These are phyloP conservation scores for Heterohyrax brucei DNA, from an alignment of 2,797 vertebrate genomes.

Conservation along the genomic window DNA sequence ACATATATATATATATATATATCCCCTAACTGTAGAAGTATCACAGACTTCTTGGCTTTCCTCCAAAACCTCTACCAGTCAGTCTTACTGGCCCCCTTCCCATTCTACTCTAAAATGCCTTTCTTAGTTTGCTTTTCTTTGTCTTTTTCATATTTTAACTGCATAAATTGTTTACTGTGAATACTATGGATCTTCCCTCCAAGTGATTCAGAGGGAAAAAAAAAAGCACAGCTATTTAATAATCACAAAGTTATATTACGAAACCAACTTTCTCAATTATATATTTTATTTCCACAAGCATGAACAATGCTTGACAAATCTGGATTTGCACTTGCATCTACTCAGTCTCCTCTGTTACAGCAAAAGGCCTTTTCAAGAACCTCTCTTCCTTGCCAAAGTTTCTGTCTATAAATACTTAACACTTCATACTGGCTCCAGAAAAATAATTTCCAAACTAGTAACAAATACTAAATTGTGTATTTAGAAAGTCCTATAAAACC, in stretches of 20 bases:
- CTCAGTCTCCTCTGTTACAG: constrained; percentile 44
- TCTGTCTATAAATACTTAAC: constrained; percentile 82
- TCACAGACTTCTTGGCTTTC: constrained; percentile 81
- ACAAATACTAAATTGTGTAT: constrained; percentile 79
- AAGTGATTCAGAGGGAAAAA: background rate
- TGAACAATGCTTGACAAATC: background rate
- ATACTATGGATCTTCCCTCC: background rate
- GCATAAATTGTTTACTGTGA: constrained; percentile 68
- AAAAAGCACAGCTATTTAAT: constrained; percentile 45
- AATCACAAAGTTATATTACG: constrained; percentile 21
- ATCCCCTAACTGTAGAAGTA: constrained; percentile 74
- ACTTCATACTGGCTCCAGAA: constrained; percentile 77
- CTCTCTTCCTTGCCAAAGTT: constrained; percentile 69
- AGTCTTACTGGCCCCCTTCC: constrained; percentile 63
- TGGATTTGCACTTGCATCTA: constrained; percentile 64
- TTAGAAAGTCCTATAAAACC: constrained; percentile 72
- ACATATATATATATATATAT: background rate
- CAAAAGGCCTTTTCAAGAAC: constrained; percentile 59
- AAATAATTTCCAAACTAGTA: constrained; percentile 75
- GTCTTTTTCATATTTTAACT: constrained; percentile 77
- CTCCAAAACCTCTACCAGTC: constrained; percentile 73
- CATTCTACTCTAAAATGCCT: constrained; percentile 68
- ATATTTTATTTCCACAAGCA: background rate
- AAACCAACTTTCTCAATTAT: constrained; percentile 2
- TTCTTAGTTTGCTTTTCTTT: constrained; percentile 72